Percentiles rank a stretch among this genome's conserved stretches.
These are phyloP conservation scores for Danionella dracula DNA, from an alignment of 2,797 vertebrate genomes.

Conservation along the genomic window DNA sequence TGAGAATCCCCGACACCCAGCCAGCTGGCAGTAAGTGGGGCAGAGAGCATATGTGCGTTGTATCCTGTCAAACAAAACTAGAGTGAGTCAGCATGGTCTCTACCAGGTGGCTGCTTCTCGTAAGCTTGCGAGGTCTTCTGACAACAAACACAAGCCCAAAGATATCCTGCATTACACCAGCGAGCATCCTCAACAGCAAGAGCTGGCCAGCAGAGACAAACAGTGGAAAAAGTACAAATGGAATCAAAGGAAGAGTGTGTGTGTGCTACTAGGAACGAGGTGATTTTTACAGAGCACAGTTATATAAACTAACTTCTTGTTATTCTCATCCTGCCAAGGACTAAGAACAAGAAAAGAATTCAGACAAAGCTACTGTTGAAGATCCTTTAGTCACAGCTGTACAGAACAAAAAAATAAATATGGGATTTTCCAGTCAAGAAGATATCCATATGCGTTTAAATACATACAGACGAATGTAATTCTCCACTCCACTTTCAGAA, in stretches of 20 bases:
- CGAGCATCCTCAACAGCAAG: neutral
- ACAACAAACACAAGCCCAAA: slow-evolving; percentile 23
- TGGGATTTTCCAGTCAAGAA: too few relatives aligned
- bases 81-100: slow-evolving; percentile 3
- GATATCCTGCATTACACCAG: slow-evolving; percentile 18
- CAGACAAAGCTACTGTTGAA: neutral
- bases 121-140: slow-evolving; percentile 6
- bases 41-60: neutral
- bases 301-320: slow-evolving; percentile 17
- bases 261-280: slow-evolving; percentile 9
- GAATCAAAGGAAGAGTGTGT: neutral
- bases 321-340: neutral
- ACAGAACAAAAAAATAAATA: too few relatives aligned
- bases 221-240: slow-evolving; percentile 14
- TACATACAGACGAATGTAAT: too few relatives aligned
- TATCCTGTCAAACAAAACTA: slow-evolving; percentile 11
- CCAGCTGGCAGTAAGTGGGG: slow-evolving; percentile 14
- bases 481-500: too few relatives aligned
- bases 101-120: slow-evolving; percentile 24
- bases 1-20: neutral
- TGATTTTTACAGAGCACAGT: slow-evolving; percentile 10
- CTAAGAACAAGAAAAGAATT: too few relatives aligned
- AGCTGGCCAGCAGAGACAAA: neutral
- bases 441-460: too few relatives aligned
- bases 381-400: neutral